phyloP scores from a whole-genome alignment of 2,797 vertebrate genomes.

The Poecile montanus region DNA sequence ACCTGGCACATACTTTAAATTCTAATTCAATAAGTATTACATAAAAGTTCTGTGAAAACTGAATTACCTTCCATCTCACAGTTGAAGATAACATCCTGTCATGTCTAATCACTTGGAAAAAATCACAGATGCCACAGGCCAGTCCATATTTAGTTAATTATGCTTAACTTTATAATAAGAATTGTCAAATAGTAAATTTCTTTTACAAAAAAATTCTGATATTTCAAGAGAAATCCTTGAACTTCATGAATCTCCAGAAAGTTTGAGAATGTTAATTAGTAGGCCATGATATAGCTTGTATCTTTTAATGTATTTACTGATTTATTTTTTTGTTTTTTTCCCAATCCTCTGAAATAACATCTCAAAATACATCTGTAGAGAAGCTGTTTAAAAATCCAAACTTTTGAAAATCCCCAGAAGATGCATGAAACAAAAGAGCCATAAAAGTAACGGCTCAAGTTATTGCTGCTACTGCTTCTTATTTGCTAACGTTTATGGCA shows the following conservation, averaged over 20 bases:
- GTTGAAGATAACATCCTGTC: constrained; percentile 69
- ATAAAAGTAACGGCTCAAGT: neutral
- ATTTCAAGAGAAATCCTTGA: constrained; percentile 42
- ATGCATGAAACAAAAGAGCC: neutral
- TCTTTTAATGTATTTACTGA: neutral
- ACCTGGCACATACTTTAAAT: constrained; percentile 45
- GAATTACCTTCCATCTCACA: constrained; percentile 69
- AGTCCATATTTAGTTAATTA: constrained; percentile 59
- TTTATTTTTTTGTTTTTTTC: neutral
- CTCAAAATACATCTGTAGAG: neutral
- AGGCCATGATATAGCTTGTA: neutral
- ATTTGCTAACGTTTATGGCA: neutral
- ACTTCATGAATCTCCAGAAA: neutral
- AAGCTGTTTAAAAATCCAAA: neutral
- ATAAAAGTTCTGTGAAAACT: constrained; percentile 68
- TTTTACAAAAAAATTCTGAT: neutral
- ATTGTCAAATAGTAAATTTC: constrained; percentile 47
- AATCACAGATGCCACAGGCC: constrained; percentile 32
- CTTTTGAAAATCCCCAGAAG: neutral
- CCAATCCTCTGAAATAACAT: neutral
- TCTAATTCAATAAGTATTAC: constrained; percentile 65
- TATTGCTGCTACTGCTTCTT: neutral
- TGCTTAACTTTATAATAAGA: constrained; percentile 46
- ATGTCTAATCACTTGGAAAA: constrained; percentile 61
- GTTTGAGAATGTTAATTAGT: neutral